Percentiles rank a stretch among this genome's conserved stretches.
Conservation (phyloP, 2,113 vertebrate genomes). For the Ceyx cyanopectus region DNA sequence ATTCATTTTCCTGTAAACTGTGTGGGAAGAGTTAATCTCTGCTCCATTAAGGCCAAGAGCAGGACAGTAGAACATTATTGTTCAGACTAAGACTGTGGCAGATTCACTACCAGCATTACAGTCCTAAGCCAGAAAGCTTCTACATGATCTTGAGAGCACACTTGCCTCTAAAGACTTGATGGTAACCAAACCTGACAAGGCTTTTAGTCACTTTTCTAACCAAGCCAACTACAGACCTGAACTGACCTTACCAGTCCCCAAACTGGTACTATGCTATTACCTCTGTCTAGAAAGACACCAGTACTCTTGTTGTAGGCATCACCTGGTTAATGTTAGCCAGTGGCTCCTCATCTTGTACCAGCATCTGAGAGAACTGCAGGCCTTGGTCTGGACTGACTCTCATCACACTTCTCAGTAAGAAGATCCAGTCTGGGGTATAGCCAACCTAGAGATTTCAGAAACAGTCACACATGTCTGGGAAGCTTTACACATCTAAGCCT, state of each 20-base stretch:
- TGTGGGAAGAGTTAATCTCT: background rate
- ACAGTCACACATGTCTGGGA: background rate
- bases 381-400: conserved; percentile 90
- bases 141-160: background rate
- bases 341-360: conserved; percentile 90
- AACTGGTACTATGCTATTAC: background rate
- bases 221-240: background rate
- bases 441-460: conserved; percentile 80
- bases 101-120: background rate
- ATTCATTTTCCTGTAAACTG: background rate
- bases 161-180: background rate
- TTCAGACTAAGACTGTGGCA: background rate
- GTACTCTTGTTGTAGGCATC: conserved; percentile 26
- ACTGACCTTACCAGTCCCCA: background rate
- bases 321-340: conserved; percentile 92
- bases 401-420: conserved; percentile 91
- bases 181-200: background rate
- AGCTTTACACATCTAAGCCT: background rate
- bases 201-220: background rate
- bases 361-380: conserved; percentile 92
- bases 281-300: conserved; percentile 7
- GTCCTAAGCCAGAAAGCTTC: background rate
- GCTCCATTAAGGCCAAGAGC: background rate
- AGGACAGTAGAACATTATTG: background rate
- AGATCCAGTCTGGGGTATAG: conserved; percentile 91